Base-by-base conservation (phyloP, 2,797 vertebrate species). In the Oreortyx pictus region DNA sequence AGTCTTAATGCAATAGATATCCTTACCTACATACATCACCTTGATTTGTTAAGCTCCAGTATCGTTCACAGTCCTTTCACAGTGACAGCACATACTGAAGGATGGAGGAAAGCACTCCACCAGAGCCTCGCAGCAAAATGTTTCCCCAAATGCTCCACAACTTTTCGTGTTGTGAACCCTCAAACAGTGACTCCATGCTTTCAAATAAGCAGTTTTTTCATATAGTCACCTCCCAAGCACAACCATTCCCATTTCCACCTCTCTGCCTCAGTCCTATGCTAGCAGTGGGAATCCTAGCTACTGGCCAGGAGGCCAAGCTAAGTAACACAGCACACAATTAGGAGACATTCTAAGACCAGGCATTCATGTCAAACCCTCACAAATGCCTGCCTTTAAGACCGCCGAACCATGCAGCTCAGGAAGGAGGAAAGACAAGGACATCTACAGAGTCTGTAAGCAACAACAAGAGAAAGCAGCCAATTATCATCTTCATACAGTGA, bases 391-490 rank as follows among this genome's bases (percentile, higher is more conserved):
- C 70, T 81, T 71, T 62, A 60, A 80, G 46, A 24, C n/a, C 46
- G 14, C 1, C 70, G 24, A 37, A 41, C 11, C 29, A 37, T 7
- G 31, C 85, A 89, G 41, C 66, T 86, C 33, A 8, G 8, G 62
- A 74, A 83, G 33, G 60, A 76, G 66, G 54, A 83, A 86, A 89
- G 43, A 66, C 47, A 70, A 88, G 66, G 82, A 81, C 41, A 71
- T 46, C 46, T 41, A 66, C 1, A 1, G 65, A 80, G 50, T 15
- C 72, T 64, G 50, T 43, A 85, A 62, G n/a, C 14, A 54, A 75
- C 90, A 94, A 50, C 0, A 87, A 73, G 44, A 46, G 14, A 50
- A 88, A 66, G 79, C 56, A 94, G 79, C 62, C 76, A 78, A 76
- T 96, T 88, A 92, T 62, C 0, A 0, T 7, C 59, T 27, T n/a